Conservation (phyloP, 1,140 invertebrate species). For the Drepana arcuata region DNA sequence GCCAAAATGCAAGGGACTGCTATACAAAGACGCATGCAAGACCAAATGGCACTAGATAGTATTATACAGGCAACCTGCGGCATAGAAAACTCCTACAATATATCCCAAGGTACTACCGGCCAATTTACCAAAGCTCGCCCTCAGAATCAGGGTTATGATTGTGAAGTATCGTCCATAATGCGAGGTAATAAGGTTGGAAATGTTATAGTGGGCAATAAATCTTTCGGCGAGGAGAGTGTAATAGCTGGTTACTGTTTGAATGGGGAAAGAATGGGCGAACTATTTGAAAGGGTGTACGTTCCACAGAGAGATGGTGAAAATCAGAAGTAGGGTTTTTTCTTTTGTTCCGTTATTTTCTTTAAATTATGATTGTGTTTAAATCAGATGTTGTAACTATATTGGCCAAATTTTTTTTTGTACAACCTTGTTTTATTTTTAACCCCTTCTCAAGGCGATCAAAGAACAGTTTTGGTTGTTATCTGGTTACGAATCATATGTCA, state of each 20-base stretch:
- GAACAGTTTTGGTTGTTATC: too few species aligned
- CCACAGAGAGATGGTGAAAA: constrained; percentile 54
- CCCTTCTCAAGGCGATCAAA: too few species aligned
- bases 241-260: constrained; percentile 36
- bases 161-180: constrained; percentile 22
- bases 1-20: constrained; percentile 54
- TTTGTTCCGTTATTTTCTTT: too few species aligned
- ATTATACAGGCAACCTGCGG: constrained; percentile 44
- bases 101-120: constrained; percentile 11
- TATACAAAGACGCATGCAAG: constrained; percentile 49
- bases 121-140: constrained; percentile 27
- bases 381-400: too few species aligned
- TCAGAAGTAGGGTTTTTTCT: too few species aligned
- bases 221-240: constrained; percentile 31
- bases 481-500: too few species aligned
- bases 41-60: constrained; percentile 48
- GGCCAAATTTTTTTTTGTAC: too few species aligned
- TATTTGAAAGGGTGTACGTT: constrained; percentile 49
- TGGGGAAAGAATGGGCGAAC: constrained; percentile 38
- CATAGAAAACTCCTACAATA: constrained; percentile 16
- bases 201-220: constrained; percentile 26
- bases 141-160: constrained; percentile 24
- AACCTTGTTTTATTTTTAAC: too few species aligned
- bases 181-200: constrained; percentile 29
- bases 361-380: too few species aligned